Conservation (phyloP, 2,888 invertebrate species). For the Drosophila kuntzei region DNA sequence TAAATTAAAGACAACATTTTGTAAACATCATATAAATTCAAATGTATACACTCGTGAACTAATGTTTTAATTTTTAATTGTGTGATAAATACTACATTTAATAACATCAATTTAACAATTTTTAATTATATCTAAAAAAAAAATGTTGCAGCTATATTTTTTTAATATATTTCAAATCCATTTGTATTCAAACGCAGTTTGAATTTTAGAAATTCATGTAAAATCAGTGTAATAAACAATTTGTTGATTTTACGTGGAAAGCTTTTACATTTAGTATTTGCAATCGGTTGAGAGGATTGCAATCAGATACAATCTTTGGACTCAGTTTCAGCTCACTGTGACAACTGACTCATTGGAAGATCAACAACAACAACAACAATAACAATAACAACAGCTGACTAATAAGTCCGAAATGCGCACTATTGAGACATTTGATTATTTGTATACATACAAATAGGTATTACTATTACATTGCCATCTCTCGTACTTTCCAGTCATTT, state of each 20-base stretch:
- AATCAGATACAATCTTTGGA: neutral
- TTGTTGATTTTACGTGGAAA: conserved; percentile 5
- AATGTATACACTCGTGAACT: too few relatives aligned
- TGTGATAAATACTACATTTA: neutral
- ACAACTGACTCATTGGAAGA: conserved; percentile 7
- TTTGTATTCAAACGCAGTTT: neutral
- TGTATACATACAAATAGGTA: neutral
- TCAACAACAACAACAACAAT: conserved; percentile 1
- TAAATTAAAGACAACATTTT: too few relatives aligned
- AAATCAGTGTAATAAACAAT: neutral
- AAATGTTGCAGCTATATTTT: neutral
- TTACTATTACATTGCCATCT: conserved; percentile 19
- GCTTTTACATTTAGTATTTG: neutral
- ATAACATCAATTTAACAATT: neutral
- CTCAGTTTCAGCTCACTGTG: conserved; percentile 1
- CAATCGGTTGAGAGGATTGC: neutral
- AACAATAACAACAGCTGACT: conserved; percentile 5
- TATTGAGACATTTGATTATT: conserved; percentile 2
- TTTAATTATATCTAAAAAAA: neutral
- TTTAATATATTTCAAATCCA: too few relatives aligned
- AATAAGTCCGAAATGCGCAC: conserved; percentile 14
- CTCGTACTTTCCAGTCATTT: conserved; percentile 23
- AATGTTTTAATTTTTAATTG: too few relatives aligned
- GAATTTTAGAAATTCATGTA: neutral
- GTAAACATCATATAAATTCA: too few relatives aligned